Evolutionary conservation across 1,140 invertebrate genomes (phyloP).

Genomic region (Homalodisca vitripennis): DNA sequence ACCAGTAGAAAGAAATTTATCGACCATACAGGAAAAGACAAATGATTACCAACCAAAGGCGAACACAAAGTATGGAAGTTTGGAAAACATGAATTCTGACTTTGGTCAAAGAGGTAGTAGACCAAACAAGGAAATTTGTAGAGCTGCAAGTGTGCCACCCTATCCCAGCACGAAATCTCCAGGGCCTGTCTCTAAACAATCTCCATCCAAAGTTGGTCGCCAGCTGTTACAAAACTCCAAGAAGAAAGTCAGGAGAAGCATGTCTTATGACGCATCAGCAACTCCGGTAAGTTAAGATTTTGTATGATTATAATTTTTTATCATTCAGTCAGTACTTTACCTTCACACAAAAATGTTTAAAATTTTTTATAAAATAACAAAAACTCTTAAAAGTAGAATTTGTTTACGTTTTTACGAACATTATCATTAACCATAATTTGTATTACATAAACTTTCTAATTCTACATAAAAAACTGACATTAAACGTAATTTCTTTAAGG

Average conservation of each 20-base stretch:
- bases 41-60: no score
- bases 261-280: neutral
- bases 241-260: constrained; percentile 1
- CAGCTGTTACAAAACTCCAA: neutral
- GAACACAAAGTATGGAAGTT: no score
- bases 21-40: no score
- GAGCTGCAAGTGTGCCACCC: neutral
- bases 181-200: neutral
- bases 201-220: neutral
- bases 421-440: no score
- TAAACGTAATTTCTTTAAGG: constrained; percentile 10
- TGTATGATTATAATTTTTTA: neutral
- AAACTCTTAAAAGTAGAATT: no score
- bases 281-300: constrained; percentile 1
- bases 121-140: constrained; percentile 18
- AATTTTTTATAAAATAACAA: constrained; percentile 3
- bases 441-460: no score
- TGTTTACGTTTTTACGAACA: no score
- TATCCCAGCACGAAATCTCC: neutral
- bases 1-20: no score
- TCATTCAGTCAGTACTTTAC: neutral
- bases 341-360: neutral
- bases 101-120: no score
- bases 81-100: no score
- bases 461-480: no score